Evolutionary conservation across 2,113 vertebrate species (phyloP), one percentile per base, ranked within the genome.

Genomic region (Orycteropus afer): DNA sequence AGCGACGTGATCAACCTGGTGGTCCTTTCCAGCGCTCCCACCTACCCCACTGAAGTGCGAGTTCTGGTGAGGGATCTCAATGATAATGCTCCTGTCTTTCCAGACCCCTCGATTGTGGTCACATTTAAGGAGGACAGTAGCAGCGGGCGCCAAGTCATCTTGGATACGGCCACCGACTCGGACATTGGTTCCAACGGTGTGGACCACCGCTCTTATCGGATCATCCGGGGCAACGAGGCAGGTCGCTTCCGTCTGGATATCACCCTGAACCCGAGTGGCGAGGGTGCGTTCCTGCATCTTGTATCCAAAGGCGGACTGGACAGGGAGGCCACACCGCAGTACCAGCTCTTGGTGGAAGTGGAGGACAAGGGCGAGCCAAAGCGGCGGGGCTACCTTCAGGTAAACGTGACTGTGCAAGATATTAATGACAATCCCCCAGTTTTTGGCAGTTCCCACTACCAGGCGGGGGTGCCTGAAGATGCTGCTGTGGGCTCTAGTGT

Each of bases 201-300:
- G 0, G 99, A 99, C 95, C 99, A 99, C 84, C 98, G 98, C 86
- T 99, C 99, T 2, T 99, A 99, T 95, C 98, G 99, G 93, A 99
- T 99, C 27, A 98, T 99, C 94, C 98, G 97, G 0, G 99, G 99
- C 91, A 99, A 99, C 25, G 99, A 99, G 95, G 99, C 99, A 86
- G 99, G 99, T 1, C 99, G 98, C 7, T 99, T 99, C 97, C 99
- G 99, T 40, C 97, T 99, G 98, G 99, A 99, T 98, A 98, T 99
- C 97, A 99, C 99, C 23, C 99, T 99, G 89, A 99, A 99, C 93
- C 99, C 99, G 3, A 99, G 99, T n/a, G 99, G 99, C 0, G 99
- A 99, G 98, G 99, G 99, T 32, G 99, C 99, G 27, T 99, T 99
- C 98, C 91, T 99, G 98, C 99, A 99, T 90, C 98, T 99, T 11